These are phyloP conservation scores for Psilopsiagon aurifrons DNA, from an alignment of 2,113 vertebrate genomes.

Conservation along the genomic window DNA sequence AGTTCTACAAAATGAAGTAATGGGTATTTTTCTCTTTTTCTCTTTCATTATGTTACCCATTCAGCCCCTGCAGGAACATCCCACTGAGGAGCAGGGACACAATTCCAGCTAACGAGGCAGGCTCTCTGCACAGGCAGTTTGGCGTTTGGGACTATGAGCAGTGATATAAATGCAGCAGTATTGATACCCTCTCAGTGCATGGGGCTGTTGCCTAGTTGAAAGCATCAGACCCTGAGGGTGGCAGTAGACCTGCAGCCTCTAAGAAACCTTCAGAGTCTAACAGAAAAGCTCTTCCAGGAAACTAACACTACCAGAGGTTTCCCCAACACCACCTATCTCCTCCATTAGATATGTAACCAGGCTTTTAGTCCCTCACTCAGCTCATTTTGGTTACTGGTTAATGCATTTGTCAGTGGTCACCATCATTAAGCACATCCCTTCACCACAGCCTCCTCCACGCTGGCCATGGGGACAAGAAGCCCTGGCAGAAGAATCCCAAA, in stretches of 20 bases:
- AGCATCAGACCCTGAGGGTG: neutral
- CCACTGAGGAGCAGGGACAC: neutral
- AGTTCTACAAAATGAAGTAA: neutral
- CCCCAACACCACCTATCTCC: neutral
- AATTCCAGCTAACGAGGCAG: neutral
- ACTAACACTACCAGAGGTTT: neutral
- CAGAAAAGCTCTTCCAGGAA: neutral
- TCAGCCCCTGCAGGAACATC: neutral
- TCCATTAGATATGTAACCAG: neutral
- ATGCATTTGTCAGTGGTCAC: neutral
- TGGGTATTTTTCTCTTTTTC: neutral
- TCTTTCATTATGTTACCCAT: accelerated
- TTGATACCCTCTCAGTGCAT: neutral
- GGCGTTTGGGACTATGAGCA: neutral
- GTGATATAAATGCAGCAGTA: neutral
- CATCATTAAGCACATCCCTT: neutral
- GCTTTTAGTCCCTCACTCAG: neutral
- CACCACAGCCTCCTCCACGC: neutral
- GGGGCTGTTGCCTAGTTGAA: neutral
- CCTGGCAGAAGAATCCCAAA: neutral
- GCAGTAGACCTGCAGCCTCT: neutral
- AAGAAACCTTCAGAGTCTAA: neutral
- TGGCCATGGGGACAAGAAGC: neutral
- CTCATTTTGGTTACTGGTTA: neutral
- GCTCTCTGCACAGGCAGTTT: accelerated